Base-by-base conservation (phyloP, 1,140 invertebrate genomes). In the Yoshiicerus persimilis region DNA sequence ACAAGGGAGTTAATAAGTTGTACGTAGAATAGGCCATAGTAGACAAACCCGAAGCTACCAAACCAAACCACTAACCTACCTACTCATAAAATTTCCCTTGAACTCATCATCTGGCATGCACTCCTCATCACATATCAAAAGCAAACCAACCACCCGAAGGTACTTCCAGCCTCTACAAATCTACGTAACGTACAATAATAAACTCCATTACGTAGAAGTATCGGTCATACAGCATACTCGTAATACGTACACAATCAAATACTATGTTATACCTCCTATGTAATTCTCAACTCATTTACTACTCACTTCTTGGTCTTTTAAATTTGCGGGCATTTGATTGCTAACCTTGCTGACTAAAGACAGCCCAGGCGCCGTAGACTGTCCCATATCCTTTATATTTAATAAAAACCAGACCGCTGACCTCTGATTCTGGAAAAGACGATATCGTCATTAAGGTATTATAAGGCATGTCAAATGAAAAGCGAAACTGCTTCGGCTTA, bases 21-120 rank as follows among this genome's bases (percentile, higher is more conserved):
- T 56, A 56, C 47, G 20, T 56, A 56, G 47, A 56, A 56, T 56
- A 56, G n/a, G 20, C 20, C 20, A n/a, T 56, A 47, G 27, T 25
- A 70, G 25, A 70, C 23, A 70, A n/a, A 38, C 30, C 75, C 75
- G 23, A 80, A n/a, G 16, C 30, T 23, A 36, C 27, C 70, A 34
- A 34, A 77, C 70, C 32, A 80, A 80, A 36, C 75, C 32, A 80
- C 16, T 36, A 80, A 36, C 32, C 75, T 80, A 80, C 75, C 75
- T 80, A 80, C 34, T 80, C 75, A 80, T 80, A 38, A 80, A 80
- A 80, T 36, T 80, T 80, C 75, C 75, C 75, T 34, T 80, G 75
- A 80, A 80, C 75, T 80, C 75, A 80, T 80, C 75, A 80, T 80
- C 75, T 80, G 75, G 75, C 30, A 32, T 80, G 75, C 75, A 80